Conservation (phyloP, 2,113 vertebrate genomes). For the Melanerpes formicivorus region DNA sequence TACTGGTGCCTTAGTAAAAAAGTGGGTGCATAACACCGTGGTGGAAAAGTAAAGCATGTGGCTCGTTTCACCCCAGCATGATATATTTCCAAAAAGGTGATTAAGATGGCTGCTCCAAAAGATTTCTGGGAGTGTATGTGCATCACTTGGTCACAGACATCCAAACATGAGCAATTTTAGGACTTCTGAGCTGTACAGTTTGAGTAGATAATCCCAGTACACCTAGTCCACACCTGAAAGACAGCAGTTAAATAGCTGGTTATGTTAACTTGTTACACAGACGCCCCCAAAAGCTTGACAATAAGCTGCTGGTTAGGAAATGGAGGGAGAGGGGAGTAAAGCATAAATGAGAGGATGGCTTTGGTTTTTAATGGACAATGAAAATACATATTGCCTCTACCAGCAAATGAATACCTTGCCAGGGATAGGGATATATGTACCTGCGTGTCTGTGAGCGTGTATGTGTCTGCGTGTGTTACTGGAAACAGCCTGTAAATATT, state of each 20-base stretch:
- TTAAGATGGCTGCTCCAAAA: slow-evolving; percentile 72
- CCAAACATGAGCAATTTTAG: slow-evolving; percentile 16
- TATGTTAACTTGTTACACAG: background rate
- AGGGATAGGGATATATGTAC: slow-evolving; percentile 70
- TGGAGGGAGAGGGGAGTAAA: background rate
- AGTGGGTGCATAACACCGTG: slow-evolving; percentile 46
- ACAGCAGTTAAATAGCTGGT: background rate
- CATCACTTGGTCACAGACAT: background rate
- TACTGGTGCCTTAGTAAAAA: slow-evolving; percentile 75
- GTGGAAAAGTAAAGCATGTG: slow-evolving; percentile 35
- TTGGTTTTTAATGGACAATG: slow-evolving; percentile 57
- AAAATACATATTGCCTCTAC: slow-evolving; percentile 69
- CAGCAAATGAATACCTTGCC: slow-evolving; percentile 75
- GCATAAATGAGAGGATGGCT: background rate
- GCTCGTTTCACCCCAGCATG: slow-evolving; percentile 21
- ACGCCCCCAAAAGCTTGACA: background rate
- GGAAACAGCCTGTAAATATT: slow-evolving; percentile 81
- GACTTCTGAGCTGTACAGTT: slow-evolving; percentile 42
- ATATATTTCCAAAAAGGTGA: slow-evolving; percentile 7
- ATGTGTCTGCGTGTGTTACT: slow-evolving; percentile 72
- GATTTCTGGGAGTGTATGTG: slow-evolving; percentile 26
- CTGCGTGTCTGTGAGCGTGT: slow-evolving; percentile 68
- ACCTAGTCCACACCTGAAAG: background rate
- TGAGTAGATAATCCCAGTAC: slow-evolving; percentile 14
- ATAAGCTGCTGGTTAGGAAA: slow-evolving; percentile 57